phyloP scores from a whole-genome alignment of 2,888 invertebrate genomes.

The Heteromyza rotundicornis region DNA sequence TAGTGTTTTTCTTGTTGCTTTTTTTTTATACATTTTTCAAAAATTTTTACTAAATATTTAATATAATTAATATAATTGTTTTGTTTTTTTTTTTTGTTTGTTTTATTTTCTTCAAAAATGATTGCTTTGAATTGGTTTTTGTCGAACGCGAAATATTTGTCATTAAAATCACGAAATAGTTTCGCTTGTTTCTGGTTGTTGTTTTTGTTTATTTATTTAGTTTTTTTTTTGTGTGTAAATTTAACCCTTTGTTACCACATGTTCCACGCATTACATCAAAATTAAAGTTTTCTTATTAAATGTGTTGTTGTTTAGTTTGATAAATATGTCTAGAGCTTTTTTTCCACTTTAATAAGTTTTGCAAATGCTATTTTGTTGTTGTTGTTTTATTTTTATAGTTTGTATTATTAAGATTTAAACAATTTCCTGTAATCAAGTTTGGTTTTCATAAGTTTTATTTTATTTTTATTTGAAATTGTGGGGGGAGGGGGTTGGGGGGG shows the following conservation, averaged over 20 bases:
- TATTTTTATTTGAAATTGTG: slow-evolving; percentile 2
- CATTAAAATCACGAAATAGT: slow-evolving; percentile 59
- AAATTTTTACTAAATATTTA: slow-evolving; percentile 58
- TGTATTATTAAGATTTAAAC: slow-evolving; percentile 40
- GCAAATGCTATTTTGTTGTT: slow-evolving; percentile 7
- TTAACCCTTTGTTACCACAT: slow-evolving; percentile 39
- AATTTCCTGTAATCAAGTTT: slow-evolving; percentile 57
- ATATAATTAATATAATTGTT: slow-evolving; percentile 38
- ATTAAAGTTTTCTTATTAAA: slow-evolving; percentile 14
- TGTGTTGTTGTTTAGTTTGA: slow-evolving; percentile 19
- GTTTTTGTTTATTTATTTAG: slow-evolving; percentile 1
- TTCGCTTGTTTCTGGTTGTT: slow-evolving; percentile 39
- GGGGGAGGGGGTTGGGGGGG: neutral
- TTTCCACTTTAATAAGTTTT: neutral
- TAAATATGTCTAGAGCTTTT: slow-evolving; percentile 1
- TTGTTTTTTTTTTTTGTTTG: slow-evolving; percentile 30
- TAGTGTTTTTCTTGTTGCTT: slow-evolving; percentile 26
- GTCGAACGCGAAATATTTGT: slow-evolving; percentile 60
- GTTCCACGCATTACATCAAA: slow-evolving; percentile 39
- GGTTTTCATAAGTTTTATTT: slow-evolving; percentile 47
- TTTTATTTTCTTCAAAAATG: slow-evolving; percentile 51
- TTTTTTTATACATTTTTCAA: slow-evolving; percentile 46
- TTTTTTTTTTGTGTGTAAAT: neutral
- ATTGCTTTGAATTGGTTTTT: slow-evolving; percentile 59
- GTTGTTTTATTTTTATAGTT: slow-evolving; percentile 23